Base-by-base conservation (phyloP, 1,140 invertebrate species). In the Pollicipes pollicipes region DNA sequence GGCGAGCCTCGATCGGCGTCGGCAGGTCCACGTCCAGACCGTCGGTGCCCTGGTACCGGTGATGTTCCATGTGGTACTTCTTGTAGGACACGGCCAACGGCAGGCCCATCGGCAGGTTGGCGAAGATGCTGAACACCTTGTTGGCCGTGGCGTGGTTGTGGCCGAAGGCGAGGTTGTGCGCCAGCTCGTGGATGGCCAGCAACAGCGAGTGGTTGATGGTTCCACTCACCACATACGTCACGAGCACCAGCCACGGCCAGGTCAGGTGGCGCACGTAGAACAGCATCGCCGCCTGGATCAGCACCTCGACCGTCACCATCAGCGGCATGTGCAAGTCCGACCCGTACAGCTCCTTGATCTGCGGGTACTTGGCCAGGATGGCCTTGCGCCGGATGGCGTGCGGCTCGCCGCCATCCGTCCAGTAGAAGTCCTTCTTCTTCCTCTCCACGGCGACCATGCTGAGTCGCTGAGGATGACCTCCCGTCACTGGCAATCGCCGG, bases 51-150 rank as follows among this genome's bases (percentile, higher is more conserved):
- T 97, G 93, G 80, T 95, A 96, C 87, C 89, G 76, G 80, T 99
- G 97, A 82, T 99, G 97, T 77, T 98, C 95, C 68, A 98, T 80
- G 81, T 99, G 97, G 81, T 99, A 99, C 78, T 95, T 96, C 79
- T 93, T 95, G 80, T 99, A 99, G 75, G 93, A 93, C 72, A 98
- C 87, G 0, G 94, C 93, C 77, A 97, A 88, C 3, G 97, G 97
- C 75, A 98, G 82, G 30, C 91, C 94, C 76, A 99, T 90, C 0
- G 96, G 95, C 58, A 98, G 81, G 82, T 99, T 99, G 26, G 91
- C 94, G 81, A 97, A 90, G 77, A 97, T 91, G n/a, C 95, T 95
- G 77, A 98, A 87, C 27, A 91, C 76, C 76, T 87, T 83, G 80
- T 97, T 97, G n/a, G 87, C 85, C 79, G 92, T 77, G 13, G 92